Evolutionary conservation across 2,797 vertebrate species (phyloP), one percentile per base, ranked within the genome.

Genomic region (Fistularia tabacaria): DNA sequence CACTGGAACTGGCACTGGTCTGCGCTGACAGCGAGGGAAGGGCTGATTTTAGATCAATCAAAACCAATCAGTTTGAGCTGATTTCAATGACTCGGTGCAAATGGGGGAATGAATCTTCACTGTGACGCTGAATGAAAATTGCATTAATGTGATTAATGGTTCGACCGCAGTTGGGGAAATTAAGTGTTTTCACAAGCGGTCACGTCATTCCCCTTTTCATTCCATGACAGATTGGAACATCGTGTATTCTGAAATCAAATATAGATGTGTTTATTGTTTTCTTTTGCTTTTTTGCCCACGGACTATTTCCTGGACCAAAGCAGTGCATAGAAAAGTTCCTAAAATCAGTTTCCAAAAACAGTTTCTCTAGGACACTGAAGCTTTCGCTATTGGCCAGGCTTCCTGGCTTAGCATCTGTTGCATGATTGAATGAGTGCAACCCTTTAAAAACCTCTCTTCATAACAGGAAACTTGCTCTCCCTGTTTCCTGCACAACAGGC

Each of bases 401-500:
- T 98, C 93, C 95, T 93, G 92, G 81, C 81, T 77, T 79, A 73
- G 90, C 88, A 88, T 92, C 89, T 92, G 90, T 90, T 87, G 92
- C 86, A 88, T 76, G 92, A 94, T 91, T 94, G 93, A 93, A 95
- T 92, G 91, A 94, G 94, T 94, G 89, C 81, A 89, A 88, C 79
- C 86, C 92, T 94, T 92, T 86, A 91, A 89, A 91, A 91, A 90
- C 84, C 89, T 90, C 93, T 91, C 92, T 94, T 92, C 95, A 98
- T 95, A 99, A 99, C 97, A 99, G 96, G 97, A 99, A 98, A 93
- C 90, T 25, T 82, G 92, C 88, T 93, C 92, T 96, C 94, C 89
- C 92, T 89, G 92, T 93, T 98, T 98, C 96, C 95, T 96, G 94
- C 91, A 91, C 92, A 92, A 93, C 93, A 94, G 91, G 93, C 94